A percentile compares a stretch with the other conserved stretches of the same genome.
phyloP scores from a whole-genome alignment of 2,797 vertebrate genomes.

The Tamandua tetradactyla region DNA sequence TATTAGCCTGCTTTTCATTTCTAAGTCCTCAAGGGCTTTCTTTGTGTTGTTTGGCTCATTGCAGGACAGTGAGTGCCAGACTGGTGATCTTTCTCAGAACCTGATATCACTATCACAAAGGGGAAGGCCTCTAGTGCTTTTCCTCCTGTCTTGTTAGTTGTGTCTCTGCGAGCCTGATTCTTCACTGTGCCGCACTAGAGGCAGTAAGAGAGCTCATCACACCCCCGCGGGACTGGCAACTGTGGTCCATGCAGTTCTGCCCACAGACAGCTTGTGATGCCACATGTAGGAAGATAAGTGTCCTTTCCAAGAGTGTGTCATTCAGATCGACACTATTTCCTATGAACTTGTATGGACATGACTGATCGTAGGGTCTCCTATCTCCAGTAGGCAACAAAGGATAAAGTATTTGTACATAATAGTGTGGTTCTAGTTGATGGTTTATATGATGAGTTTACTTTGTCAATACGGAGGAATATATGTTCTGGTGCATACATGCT shows the following conservation, averaged over 20 bases:
- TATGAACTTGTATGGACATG: background rate
- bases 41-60: background rate
- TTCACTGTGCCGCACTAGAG: background rate
- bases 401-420: background rate
- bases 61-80: background rate
- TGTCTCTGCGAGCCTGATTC: background rate
- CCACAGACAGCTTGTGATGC: background rate
- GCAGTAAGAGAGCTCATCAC: background rate
- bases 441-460: background rate
- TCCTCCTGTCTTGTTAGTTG: background rate
- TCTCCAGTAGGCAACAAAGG: background rate
- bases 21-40: background rate
- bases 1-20: slow-evolving; percentile 23
- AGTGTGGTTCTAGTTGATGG: background rate
- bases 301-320: background rate
- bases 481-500: background rate
- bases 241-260: background rate
- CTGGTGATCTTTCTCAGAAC: background rate
- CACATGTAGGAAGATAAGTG: background rate
- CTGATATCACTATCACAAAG: slow-evolving; percentile 43
- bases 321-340: background rate
- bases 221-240: background rate
- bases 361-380: background rate
- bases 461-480: background rate
- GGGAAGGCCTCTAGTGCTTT: background rate